A percentile compares a stretch with the other conserved stretches of the same genome.
These are phyloP conservation scores for Adelphocoris suturalis DNA, from an alignment of 2,888 invertebrate species.

Conservation along the genomic window DNA sequence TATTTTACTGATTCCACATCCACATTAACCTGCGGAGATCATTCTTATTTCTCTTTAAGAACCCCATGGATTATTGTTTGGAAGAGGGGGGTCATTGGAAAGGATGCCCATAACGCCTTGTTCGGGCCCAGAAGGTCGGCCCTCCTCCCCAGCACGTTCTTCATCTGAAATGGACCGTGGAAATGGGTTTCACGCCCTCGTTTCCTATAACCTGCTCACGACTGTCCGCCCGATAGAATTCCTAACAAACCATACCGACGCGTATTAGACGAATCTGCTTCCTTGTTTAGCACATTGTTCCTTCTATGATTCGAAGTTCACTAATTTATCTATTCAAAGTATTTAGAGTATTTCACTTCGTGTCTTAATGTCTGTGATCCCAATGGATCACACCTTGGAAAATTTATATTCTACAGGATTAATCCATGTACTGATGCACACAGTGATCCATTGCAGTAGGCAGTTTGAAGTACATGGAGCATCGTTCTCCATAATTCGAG, in stretches of 20 bases:
- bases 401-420: too few relatives aligned
- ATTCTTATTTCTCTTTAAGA: not conserved
- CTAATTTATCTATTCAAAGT: too few relatives aligned
- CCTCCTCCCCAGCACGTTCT: conserved; percentile 19
- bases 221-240: conserved; percentile 42
- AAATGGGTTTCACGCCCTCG: conserved; percentile 52
- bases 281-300: not conserved
- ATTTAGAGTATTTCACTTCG: too few relatives aligned
- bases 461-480: too few relatives aligned
- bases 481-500: too few relatives aligned
- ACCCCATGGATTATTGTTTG: not conserved
- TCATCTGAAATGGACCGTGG: conserved; percentile 52
- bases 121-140: conserved; percentile 33
- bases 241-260: conserved; percentile 16
- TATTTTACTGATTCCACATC: too few relatives aligned
- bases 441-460: too few relatives aligned
- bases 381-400: too few relatives aligned
- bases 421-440: too few relatives aligned
- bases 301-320: not conserved
- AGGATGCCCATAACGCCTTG: conserved; percentile 47
- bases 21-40: not conserved
- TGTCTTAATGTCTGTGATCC: too few relatives aligned
- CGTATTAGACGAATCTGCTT: conserved; percentile 22
- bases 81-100: conserved; percentile 23
- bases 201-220: conserved; percentile 29